phyloP scores from a whole-genome alignment of 2,888 invertebrate species.

The Habrosyne pyritoides region DNA sequence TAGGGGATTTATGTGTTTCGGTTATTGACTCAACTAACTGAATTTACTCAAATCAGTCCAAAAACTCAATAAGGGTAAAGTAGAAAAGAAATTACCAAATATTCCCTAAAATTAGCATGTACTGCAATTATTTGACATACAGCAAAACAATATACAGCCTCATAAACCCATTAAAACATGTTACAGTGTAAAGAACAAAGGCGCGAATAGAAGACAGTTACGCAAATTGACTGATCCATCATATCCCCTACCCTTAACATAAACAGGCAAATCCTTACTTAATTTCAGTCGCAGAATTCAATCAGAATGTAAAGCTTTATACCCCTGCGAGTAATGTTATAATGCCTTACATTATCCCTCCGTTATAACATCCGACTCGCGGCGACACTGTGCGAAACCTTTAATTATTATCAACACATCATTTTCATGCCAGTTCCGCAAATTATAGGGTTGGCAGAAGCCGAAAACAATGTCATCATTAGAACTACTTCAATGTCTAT shows the following conservation, averaged over 20 bases:
- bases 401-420: slow-evolving; percentile 84
- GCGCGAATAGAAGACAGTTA: slow-evolving; percentile 63
- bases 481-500: neutral
- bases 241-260: slow-evolving; percentile 70
- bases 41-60: neutral
- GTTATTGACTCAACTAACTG: neutral
- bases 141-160: slow-evolving; percentile 18
- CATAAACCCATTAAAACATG: slow-evolving; percentile 31
- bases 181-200: slow-evolving; percentile 49
- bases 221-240: slow-evolving; percentile 77
- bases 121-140: slow-evolving; percentile 6
- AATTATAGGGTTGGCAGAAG: slow-evolving; percentile 64
- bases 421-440: slow-evolving; percentile 74
- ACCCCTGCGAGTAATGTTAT: slow-evolving; percentile 78
- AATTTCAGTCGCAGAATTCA: slow-evolving; percentile 83
- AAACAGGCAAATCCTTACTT: slow-evolving; percentile 83
- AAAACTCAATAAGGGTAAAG: no score
- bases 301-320: slow-evolving; percentile 80
- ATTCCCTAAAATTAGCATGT: slow-evolving; percentile 10
- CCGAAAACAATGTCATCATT: neutral
- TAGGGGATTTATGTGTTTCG: neutral
- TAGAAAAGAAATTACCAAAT: no score
- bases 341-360: slow-evolving; percentile 79
- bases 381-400: slow-evolving; percentile 76
- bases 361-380: slow-evolving; percentile 60